phyloP scores from a whole-genome alignment of 2,797 vertebrate species.

The Syngnathus rostellatus region DNA sequence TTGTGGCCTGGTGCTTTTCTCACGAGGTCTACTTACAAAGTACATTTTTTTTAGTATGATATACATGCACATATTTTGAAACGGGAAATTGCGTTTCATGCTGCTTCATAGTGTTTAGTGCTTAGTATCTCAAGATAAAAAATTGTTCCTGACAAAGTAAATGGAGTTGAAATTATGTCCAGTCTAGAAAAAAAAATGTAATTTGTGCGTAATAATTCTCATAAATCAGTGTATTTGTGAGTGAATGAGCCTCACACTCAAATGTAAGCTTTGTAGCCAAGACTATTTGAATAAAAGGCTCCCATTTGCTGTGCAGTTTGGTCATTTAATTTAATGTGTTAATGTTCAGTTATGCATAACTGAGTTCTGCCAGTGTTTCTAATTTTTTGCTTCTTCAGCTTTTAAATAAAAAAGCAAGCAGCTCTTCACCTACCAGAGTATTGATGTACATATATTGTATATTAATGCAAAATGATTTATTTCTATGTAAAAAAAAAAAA shows the following conservation, averaged over 20 bases:
- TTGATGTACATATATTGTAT: no score
- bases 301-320: constrained; percentile 70
- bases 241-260: constrained; percentile 51
- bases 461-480: neutral
- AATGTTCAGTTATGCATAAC: constrained; percentile 54
- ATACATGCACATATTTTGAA: constrained; percentile 13
- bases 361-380: constrained; percentile 45
- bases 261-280: constrained; percentile 41
- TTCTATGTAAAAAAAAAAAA: constrained; percentile 7
- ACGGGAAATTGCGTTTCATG: constrained; percentile 26
- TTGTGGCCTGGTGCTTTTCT: neutral
- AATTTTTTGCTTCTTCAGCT: constrained; percentile 50
- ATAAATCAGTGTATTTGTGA: constrained; percentile 60
- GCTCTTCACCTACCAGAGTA: constrained; percentile 21
- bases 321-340: constrained; percentile 75
- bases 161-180: constrained; percentile 52
- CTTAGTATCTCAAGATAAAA: constrained; percentile 37
- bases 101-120: constrained; percentile 38
- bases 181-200: constrained; percentile 63
- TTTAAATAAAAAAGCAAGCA: constrained; percentile 32
- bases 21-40: neutral
- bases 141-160: constrained; percentile 43
- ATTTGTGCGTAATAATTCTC: constrained; percentile 65
- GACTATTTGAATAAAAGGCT: constrained; percentile 60
- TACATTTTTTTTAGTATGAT: constrained; percentile 6